Evolutionary conservation across 2,888 invertebrate genomes (phyloP).

Genomic region (Machimus rusticus): DNA sequence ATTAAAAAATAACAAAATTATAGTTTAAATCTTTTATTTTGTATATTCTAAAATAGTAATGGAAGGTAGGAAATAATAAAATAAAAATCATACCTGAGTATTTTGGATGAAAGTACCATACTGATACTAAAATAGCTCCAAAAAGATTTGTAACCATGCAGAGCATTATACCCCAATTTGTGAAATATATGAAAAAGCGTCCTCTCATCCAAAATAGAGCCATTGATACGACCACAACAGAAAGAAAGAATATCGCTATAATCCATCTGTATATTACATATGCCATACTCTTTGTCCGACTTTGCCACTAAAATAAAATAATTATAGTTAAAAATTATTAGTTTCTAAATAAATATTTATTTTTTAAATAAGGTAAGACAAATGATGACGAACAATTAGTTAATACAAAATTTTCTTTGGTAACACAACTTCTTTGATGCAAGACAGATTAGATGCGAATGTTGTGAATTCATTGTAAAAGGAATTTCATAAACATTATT

Average conservation of each 20-base stretch:
- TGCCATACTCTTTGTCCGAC: conserved; percentile 53
- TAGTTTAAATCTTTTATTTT: no score
- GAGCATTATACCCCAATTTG: conserved; percentile 60
- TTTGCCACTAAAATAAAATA: conserved; percentile 58
- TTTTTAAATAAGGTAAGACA: background rate
- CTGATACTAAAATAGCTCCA: conserved; percentile 57
- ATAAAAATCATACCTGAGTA: conserved; percentile 45
- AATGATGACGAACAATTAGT: no score
- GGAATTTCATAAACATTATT: no score
- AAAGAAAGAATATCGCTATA: conserved; percentile 56
- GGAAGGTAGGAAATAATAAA: no score
- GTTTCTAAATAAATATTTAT: background rate
- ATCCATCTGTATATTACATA: conserved; percentile 60
- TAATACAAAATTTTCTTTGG: no score
- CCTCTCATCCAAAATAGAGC: conserved; percentile 54
- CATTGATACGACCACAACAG: conserved; percentile 54
- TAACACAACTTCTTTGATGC: no score
- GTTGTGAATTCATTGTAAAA: no score
- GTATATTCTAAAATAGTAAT: no score
- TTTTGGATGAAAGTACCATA: conserved; percentile 58
- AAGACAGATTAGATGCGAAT: no score
- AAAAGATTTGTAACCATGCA: conserved; percentile 56
- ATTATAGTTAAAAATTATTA: background rate
- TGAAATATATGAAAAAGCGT: conserved; percentile 61
- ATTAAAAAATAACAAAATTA: no score